A percentile compares a stretch with the other conserved stretches of the same genome.
Evolutionary conservation across 2,888 invertebrate genomes (phyloP).

Genomic region (Hetaerina titia): DNA sequence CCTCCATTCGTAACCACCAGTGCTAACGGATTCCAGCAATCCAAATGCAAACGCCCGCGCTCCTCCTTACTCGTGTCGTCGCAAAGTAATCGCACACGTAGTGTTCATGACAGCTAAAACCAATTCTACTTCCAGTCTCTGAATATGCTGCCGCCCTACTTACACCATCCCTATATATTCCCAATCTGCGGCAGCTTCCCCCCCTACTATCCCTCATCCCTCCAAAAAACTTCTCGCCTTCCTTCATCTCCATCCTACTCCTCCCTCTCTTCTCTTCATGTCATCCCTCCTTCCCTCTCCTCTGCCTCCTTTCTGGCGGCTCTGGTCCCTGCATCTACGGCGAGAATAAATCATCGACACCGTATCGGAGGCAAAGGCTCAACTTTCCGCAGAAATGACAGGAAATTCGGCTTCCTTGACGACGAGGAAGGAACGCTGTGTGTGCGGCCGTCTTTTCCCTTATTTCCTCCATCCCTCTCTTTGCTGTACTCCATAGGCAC

Average conservation of each 20-base stretch:
- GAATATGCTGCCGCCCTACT: neutral
- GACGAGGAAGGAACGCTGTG: neutral
- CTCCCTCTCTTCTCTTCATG: neutral
- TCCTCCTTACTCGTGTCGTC: neutral
- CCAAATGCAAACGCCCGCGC: neutral
- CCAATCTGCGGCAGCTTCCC: neutral
- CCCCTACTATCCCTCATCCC: neutral
- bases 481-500: neutral
- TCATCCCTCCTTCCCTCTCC: neutral
- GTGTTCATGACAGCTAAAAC: neutral
- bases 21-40: neutral
- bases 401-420: neutral
- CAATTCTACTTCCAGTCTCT: neutral
- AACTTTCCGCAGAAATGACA: neutral
- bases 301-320: neutral
- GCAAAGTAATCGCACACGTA: neutral
- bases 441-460: neutral
- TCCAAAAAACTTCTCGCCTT: neutral
- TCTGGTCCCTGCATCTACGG: neutral
- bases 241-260: neutral
- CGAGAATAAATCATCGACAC: neutral
- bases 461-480: neutral
- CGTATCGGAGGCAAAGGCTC: neutral
- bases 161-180: neutral
- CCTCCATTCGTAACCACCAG: neutral